Conservation (phyloP, 1,140 invertebrate genomes). For the Mizuhopecten yessoensis region DNA sequence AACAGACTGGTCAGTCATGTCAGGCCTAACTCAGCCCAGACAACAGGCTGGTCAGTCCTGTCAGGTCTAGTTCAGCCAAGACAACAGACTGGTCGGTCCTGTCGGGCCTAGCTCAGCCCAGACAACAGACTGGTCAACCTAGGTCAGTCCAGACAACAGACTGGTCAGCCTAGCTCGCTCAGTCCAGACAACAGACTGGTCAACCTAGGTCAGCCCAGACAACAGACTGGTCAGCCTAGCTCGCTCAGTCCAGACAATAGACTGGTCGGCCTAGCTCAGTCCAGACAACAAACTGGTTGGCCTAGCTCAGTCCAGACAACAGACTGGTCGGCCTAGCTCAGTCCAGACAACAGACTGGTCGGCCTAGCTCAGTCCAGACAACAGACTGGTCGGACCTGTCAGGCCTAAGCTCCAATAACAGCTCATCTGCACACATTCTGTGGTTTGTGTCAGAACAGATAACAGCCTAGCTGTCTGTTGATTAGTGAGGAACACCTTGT, state of each 20-base stretch:
- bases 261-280: too few relatives aligned
- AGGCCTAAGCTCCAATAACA: background rate
- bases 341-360: constrained; percentile 8
- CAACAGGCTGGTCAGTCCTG: background rate
- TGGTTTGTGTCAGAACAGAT: background rate
- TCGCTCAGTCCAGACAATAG: constrained; percentile 37
- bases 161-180: too few relatives aligned
- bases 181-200: constrained; percentile 21
- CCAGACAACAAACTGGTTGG: background rate
- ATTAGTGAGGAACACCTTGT: constrained; percentile 24
- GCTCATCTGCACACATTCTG: constrained; percentile 24
- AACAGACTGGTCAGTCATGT: background rate
- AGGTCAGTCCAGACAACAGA: constrained; percentile 27
- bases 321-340: background rate
- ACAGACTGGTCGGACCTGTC: background rate
- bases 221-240: background rate
- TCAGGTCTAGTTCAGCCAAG: background rate
- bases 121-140: too few relatives aligned
- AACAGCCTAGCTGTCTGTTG: background rate
- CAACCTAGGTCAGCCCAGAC: too few relatives aligned
- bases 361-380: too few relatives aligned
- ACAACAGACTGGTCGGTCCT: background rate
- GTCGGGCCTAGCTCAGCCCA: background rate
- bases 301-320: too few relatives aligned
- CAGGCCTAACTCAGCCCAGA: background rate